Conservation (phyloP, 2,888 invertebrate species). For the Leptura quadrifasciata region DNA sequence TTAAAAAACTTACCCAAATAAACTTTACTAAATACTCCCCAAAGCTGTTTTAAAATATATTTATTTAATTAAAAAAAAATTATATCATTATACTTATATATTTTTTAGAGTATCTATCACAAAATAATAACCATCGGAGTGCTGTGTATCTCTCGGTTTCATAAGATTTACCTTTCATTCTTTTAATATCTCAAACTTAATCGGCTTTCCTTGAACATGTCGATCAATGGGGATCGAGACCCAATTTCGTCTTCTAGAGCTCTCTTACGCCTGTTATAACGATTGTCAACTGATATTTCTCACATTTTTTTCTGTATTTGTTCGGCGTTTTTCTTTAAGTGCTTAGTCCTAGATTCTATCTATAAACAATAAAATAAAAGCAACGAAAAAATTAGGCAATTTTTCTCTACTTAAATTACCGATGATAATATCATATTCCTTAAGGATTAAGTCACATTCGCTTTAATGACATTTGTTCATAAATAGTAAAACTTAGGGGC, state of each 20-base stretch:
- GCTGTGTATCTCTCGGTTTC: not conserved
- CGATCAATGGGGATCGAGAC: not conserved
- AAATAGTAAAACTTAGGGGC: too few species aligned
- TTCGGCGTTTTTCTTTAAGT: not conserved
- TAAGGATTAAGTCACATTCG: too few species aligned
- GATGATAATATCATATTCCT: too few species aligned
- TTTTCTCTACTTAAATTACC: too few species aligned
- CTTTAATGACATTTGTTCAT: too few species aligned
- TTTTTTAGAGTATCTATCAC: not conserved
- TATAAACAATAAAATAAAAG: too few species aligned
- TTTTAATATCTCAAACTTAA: slow-evolving; percentile 2
- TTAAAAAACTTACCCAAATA: too few species aligned
- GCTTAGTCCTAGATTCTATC: not conserved
- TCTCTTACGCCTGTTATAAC: not conserved
- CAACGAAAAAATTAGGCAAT: too few species aligned
- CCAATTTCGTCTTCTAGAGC: slow-evolving; percentile 4
- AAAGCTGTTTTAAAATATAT: too few species aligned
- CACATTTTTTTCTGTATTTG: not conserved
- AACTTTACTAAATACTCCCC: too few species aligned
- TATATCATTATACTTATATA: too few species aligned
- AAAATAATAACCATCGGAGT: not conserved
- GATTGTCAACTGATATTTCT: slow-evolving; percentile 7
- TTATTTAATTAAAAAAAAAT: too few species aligned
- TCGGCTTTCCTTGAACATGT: slow-evolving; percentile 4
- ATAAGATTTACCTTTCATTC: slow-evolving; percentile 3